Percentiles rank a stretch among this genome's conserved stretches.
phyloP scores from a whole-genome alignment of 2,888 invertebrate species.

The Drosophila lutescens region DNA sequence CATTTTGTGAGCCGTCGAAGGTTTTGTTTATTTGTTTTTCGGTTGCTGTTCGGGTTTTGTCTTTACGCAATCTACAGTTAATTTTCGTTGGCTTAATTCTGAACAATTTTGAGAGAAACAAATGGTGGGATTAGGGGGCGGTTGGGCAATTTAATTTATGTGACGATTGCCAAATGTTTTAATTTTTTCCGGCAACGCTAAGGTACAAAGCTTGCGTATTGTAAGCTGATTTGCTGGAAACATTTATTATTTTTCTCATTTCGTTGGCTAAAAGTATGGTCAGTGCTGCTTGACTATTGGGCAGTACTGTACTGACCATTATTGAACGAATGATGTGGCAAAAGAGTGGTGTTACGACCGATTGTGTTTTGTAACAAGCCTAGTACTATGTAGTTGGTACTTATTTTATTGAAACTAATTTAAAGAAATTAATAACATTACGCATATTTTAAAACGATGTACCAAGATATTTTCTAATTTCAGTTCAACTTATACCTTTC shows the following conservation, averaged over 20 bases:
- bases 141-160: constrained; percentile 58
- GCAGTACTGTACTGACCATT: background rate
- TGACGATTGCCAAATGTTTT: constrained; percentile 58
- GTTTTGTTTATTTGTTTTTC: constrained; percentile 57
- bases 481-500: too few species aligned
- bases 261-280: constrained; percentile 25
- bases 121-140: constrained; percentile 14
- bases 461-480: too few species aligned
- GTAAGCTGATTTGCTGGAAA: constrained; percentile 46
- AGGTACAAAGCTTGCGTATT: constrained; percentile 32
- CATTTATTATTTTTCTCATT: constrained; percentile 33
- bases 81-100: constrained; percentile 61
- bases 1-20: constrained; percentile 42
- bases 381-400: too few species aligned
- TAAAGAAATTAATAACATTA: too few species aligned
- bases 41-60: constrained; percentile 32
- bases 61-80: constrained; percentile 68
- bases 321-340: background rate
- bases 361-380: background rate
- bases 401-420: too few species aligned
- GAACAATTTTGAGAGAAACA: constrained; percentile 35
- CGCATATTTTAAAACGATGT: too few species aligned
- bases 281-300: constrained; percentile 32
- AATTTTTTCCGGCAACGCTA: constrained; percentile 34
- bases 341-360: background rate